phyloP scores from a whole-genome alignment of 2,113 vertebrate species.

The Limnothrissa miodon region DNA sequence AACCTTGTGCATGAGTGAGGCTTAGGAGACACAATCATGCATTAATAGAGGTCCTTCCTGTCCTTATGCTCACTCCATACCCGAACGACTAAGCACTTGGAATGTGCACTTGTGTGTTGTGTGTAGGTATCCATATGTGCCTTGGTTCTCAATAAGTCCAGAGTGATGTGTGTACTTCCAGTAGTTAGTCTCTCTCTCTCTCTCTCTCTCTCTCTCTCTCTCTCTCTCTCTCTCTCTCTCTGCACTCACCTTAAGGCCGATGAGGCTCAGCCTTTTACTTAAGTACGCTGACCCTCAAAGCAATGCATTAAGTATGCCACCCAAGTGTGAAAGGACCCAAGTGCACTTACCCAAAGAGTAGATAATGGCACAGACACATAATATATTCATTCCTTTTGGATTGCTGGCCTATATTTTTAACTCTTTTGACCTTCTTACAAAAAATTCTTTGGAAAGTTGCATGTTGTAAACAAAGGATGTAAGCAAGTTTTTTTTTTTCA shows the following conservation, averaged over 20 bases:
- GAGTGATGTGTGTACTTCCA: not conserved
- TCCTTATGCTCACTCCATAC: not conserved
- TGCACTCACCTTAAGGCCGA: not conserved
- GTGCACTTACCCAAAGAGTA: conserved; percentile 3
- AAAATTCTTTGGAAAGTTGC: not conserved
- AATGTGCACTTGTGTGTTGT: not conserved
- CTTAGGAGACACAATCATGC: not conserved
- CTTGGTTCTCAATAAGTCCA: not conserved
- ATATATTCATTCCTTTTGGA: not conserved
- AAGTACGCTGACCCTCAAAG: conserved; percentile 2
- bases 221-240: not conserved
- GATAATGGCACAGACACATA: not conserved
- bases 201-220: not conserved
- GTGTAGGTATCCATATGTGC: not conserved
- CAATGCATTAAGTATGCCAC: conserved; percentile 7
- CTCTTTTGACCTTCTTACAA: not conserved
- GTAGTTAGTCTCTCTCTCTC: not conserved
- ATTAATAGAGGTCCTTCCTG: not conserved
- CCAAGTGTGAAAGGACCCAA: not conserved
- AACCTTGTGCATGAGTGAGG: not conserved
- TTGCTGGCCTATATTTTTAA: not conserved
- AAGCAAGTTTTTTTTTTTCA: no score
- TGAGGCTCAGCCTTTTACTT: not conserved
- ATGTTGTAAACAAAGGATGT: not conserved
- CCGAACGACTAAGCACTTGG: not conserved